phyloP scores from a whole-genome alignment of 2,797 vertebrate species.

The Sylvia borin region DNA sequence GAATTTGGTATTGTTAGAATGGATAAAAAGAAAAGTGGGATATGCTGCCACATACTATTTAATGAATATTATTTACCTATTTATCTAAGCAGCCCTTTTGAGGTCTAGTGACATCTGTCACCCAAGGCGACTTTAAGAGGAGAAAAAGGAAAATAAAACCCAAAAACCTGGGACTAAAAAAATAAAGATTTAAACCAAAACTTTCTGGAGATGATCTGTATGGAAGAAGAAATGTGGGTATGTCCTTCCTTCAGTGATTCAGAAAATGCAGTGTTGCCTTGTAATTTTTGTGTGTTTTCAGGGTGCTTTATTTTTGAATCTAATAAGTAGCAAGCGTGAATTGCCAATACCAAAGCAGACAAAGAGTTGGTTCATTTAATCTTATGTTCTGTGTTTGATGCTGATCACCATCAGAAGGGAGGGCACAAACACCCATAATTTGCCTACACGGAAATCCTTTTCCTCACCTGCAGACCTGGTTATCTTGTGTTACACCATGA shows the following conservation, averaged over 20 bases:
- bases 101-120: constrained; percentile 25
- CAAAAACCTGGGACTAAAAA: neutral
- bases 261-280: neutral
- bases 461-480: neutral
- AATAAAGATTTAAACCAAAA: neutral
- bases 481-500: neutral
- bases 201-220: neutral
- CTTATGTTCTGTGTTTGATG: neutral
- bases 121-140: constrained; percentile 14
- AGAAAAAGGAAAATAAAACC: neutral
- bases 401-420: neutral
- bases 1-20: constrained; percentile 46
- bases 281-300: neutral
- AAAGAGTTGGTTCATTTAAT: neutral
- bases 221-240: neutral
- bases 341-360: neutral
- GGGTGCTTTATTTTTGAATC: neutral
- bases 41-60: constrained; percentile 8
- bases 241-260: neutral
- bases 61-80: constrained; percentile 33
- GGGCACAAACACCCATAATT: neutral
- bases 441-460: neutral
- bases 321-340: neutral
- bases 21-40: constrained; percentile 21
- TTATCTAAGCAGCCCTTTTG: neutral